Percentiles rank a stretch among this genome's conserved stretches.
Evolutionary conservation across 2,113 vertebrate genomes (phyloP).

Genomic region (Megaceryle maxima): DNA sequence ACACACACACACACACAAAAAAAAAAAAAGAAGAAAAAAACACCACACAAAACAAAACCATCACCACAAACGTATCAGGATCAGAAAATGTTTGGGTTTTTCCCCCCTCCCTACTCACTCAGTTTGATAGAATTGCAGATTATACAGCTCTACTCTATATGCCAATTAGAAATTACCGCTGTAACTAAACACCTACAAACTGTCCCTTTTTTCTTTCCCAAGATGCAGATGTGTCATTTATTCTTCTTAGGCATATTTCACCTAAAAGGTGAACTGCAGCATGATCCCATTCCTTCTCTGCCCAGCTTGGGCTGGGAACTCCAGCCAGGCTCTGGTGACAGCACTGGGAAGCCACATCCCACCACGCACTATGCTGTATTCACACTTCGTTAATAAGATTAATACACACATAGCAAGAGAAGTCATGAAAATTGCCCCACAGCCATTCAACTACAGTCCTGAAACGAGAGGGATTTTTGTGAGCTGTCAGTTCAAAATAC

Average conservation of each 20-base stretch:
- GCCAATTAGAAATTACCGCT: background rate
- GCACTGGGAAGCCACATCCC: background rate
- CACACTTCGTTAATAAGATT: background rate
- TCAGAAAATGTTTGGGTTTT: background rate
- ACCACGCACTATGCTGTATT: fast-evolving
- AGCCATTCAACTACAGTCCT: background rate
- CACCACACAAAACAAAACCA: too few relatives aligned
- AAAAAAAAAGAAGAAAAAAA: too few relatives aligned
- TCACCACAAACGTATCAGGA: background rate
- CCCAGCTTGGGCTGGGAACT: fast-evolving
- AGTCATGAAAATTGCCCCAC: background rate
- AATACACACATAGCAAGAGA: background rate
- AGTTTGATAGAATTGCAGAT: background rate
- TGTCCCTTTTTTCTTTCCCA: background rate
- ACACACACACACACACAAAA: too few relatives aligned
- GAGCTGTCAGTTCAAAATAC: background rate
- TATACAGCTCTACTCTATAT: background rate
- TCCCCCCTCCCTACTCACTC: background rate
- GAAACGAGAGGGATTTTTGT: background rate
- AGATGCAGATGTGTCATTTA: background rate
- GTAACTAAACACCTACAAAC: background rate
- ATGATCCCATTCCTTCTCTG: background rate
- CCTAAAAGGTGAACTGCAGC: background rate
- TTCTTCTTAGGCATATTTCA: too few relatives aligned
- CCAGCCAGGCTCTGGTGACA: background rate